Percentiles rank a stretch among this genome's conserved stretches.
These are phyloP conservation scores for Brachionus rotundiformis DNA, from an alignment of 1,140 invertebrate genomes.

Conservation along the genomic window DNA sequence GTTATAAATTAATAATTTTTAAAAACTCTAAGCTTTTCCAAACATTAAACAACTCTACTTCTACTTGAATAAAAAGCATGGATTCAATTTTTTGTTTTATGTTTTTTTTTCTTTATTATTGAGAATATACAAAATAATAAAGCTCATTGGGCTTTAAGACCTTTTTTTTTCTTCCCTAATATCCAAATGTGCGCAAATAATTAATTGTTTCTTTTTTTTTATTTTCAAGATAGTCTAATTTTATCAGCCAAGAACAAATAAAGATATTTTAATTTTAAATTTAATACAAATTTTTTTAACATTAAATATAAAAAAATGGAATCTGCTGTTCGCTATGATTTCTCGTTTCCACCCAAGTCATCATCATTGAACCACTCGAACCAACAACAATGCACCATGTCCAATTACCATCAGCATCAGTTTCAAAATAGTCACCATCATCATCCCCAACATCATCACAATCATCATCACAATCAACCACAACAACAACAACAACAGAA, in stretches of 20 bases:
- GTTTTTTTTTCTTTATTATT: not conserved
- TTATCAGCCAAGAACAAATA: not conserved
- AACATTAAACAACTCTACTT: not conserved
- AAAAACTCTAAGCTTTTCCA: not conserved
- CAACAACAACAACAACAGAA: not conserved
- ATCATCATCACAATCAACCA: not conserved
- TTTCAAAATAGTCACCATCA: not conserved
- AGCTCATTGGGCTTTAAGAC: not conserved
- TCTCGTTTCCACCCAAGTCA: constrained; percentile 50
- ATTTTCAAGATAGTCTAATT: not conserved
- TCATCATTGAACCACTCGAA: constrained; percentile 8
- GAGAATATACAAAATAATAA: not conserved
- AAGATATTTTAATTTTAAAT: not conserved
- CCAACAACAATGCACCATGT: not conserved
- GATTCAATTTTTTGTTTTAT: not conserved
- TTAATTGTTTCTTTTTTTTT: not conserved
- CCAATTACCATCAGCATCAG: not conserved
- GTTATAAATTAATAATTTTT: not conserved
- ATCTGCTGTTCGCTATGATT: constrained; percentile 50
- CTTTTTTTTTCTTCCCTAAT: not conserved
- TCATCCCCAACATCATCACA: not conserved
- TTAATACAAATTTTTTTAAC: not conserved
- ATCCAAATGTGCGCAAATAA: too few relatives aligned
- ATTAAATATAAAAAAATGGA: constrained; percentile 15
- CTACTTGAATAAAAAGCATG: not conserved